Base-by-base conservation (phyloP, 2,888 invertebrate species). In the Sycophila texana region DNA sequence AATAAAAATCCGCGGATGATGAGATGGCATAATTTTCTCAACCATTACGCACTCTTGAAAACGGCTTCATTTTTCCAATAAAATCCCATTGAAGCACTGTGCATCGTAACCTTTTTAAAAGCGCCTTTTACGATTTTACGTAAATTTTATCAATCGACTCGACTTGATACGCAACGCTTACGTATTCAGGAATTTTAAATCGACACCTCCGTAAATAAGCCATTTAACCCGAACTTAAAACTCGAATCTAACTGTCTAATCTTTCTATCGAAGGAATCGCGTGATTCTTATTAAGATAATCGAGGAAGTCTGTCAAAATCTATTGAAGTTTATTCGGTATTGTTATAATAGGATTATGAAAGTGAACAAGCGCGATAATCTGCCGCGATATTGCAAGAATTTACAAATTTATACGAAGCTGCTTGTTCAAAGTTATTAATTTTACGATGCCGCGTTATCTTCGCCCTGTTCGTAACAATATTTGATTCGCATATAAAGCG, bases 261-360 rank as follows among this genome's bases (percentile, higher is more conserved):
- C 53, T 22, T n/a, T 16, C 4, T 18, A 53, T 53, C 53, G 13
- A 65, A 26, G 51, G 53, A 53, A 57, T 58, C 57, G 7, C 5
- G 49, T 20, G 18, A 30, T 68, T 30, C n/a, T 55, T 30, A 68
- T 68, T 68, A 18, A 68, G 39, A 55, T 68, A 68, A 55, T 55
- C 55, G 12, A 4, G n/a, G 55, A 68, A 55, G 55, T 55, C 55
- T 57, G 55, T 55, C 18, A 20, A 39, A 68, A 70, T 47, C 58
- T 58, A 70, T 70, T 58, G 20, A 22, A 16, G 18, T 65, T 12
- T 18, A 66, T 66, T 20, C 49, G 5, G 4, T 68, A 30, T 68
- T 55, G 22, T 30, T 61, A 30, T 61, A 60, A 71, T 22, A 49
- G 60, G 58, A 60, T 71, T 58, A 63, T 53, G 51, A 53, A 72